Evolutionary conservation across 2,888 invertebrate genomes (phyloP).

Genomic region (Priocnemis perturbator): DNA sequence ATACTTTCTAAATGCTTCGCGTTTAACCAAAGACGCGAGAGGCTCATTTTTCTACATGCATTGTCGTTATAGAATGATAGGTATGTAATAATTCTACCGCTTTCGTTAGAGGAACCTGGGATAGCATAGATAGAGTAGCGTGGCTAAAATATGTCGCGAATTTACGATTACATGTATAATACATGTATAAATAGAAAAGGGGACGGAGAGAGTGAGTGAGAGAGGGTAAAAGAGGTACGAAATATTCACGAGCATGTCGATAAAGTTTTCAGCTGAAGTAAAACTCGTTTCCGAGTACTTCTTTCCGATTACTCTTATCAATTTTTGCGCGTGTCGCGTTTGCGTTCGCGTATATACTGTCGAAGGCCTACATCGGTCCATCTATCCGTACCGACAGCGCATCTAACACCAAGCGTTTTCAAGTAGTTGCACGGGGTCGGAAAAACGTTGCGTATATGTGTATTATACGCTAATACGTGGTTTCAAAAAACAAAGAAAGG

Average conservation of each 20-base stretch:
- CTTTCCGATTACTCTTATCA: slow-evolving; percentile 8
- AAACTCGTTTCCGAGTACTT: slow-evolving; percentile 36
- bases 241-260: slow-evolving; percentile 8
- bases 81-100: slow-evolving; percentile 35
- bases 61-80: slow-evolving; percentile 64
- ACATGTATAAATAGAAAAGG: slow-evolving; percentile 1
- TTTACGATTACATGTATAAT: slow-evolving; percentile 5
- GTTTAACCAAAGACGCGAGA: slow-evolving; percentile 72
- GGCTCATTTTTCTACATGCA: slow-evolving; percentile 75
- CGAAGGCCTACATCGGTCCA: slow-evolving; percentile 52
- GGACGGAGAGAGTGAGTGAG: slow-evolving; percentile 19
- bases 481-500: too few species aligned
- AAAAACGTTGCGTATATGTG: not conserved
- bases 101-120: slow-evolving; percentile 2
- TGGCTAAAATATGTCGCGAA: slow-evolving; percentile 29
- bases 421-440: slow-evolving; percentile 21
- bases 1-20: slow-evolving; percentile 73
- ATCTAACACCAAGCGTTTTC: too few species aligned
- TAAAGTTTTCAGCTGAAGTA: slow-evolving; percentile 46
- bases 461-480: too few species aligned
- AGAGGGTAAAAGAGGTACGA: slow-evolving; percentile 6
- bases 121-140: slow-evolving; percentile 24
- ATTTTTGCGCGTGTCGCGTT: not conserved
- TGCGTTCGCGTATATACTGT: slow-evolving; percentile 50
- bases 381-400: too few species aligned